phyloP scores from a whole-genome alignment of 2,113 vertebrate genomes.

The Bubo blakistoni region DNA sequence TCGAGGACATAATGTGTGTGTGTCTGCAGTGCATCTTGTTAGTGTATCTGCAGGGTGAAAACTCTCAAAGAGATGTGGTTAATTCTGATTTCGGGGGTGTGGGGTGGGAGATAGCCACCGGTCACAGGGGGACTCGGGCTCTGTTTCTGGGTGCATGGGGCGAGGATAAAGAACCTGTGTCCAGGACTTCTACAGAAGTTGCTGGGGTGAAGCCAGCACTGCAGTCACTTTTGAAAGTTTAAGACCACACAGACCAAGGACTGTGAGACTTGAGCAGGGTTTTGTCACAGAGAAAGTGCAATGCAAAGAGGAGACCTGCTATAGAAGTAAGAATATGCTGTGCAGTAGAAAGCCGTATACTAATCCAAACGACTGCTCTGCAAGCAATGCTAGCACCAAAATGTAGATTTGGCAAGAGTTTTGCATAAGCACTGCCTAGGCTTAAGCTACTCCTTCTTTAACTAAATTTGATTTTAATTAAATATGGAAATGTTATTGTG shows the following conservation, averaged over 20 bases:
- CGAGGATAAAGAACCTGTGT: not conserved
- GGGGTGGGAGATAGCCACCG: not conserved
- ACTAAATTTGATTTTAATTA: conserved; percentile 1
- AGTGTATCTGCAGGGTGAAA: not conserved
- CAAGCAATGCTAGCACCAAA: not conserved
- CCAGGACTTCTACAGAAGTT: not conserved
- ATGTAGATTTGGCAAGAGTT: not conserved
- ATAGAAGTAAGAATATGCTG: not conserved
- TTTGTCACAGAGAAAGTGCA: not conserved
- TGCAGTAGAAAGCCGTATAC: not conserved
- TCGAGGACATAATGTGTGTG: not conserved
- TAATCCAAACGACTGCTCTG: not conserved
- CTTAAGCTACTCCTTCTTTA: not conserved
- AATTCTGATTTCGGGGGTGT: not conserved
- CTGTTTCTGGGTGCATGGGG: not conserved
- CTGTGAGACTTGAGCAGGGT: not conserved
- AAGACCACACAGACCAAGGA: not conserved
- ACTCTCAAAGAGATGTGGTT: not conserved
- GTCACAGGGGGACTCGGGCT: not conserved
- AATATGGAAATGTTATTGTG: conserved; percentile 41
- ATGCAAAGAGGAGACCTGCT: not conserved
- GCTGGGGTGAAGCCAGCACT: not conserved
- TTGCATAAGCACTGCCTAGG: not conserved
- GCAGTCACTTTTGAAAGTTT: not conserved
- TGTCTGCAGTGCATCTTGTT: not conserved